phyloP scores from a whole-genome alignment of 2,888 invertebrate species.

The Amiota communis region DNA sequence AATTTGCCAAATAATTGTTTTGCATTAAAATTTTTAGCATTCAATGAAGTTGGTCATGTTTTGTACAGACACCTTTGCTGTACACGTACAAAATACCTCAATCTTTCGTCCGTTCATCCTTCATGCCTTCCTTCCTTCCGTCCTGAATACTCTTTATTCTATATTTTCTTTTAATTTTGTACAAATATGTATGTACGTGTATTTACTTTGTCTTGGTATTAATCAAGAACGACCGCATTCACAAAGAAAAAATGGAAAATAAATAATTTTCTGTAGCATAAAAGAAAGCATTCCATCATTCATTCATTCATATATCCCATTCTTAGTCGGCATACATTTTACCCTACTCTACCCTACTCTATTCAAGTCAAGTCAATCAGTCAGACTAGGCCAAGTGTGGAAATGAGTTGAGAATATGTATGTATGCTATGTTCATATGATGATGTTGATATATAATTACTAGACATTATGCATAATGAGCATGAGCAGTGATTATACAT shows the following conservation, averaged over 20 bases:
- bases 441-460: slow-evolving; percentile 16
- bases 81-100: neutral
- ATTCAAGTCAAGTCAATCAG: neutral
- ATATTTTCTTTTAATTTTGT: neutral
- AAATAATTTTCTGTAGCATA: slow-evolving; percentile 10
- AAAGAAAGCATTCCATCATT: slow-evolving; percentile 3
- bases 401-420: slow-evolving; percentile 48
- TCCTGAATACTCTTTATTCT: neutral
- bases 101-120: neutral
- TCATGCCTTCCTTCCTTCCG: neutral
- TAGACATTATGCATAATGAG: slow-evolving; percentile 5
- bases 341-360: neutral
- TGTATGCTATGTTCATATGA: slow-evolving; percentile 58
- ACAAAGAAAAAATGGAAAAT: slow-evolving; percentile 25
- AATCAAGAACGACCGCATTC: slow-evolving; percentile 29
- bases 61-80: neutral
- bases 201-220: neutral
- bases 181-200: neutral
- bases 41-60: neutral
- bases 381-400: slow-evolving; percentile 65
- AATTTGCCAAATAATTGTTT: slow-evolving; percentile 42
- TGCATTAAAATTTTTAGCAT: slow-evolving; percentile 31
- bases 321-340: neutral
- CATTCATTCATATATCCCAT: slow-evolving; percentile 10
- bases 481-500: slow-evolving; percentile 32